These are phyloP conservation scores for Crossocerus cetratus DNA, from an alignment of 2,888 invertebrate species.

Conservation along the genomic window DNA sequence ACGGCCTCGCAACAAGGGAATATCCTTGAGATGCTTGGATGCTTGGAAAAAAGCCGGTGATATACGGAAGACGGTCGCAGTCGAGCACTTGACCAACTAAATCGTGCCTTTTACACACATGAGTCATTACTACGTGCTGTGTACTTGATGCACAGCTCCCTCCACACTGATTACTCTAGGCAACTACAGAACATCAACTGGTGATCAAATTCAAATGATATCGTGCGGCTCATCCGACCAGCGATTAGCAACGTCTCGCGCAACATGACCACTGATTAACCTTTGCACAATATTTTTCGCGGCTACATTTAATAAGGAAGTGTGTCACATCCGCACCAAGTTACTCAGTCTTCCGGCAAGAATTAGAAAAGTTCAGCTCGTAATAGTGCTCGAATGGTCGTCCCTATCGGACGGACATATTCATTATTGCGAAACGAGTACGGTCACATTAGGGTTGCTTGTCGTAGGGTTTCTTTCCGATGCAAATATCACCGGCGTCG, in stretches of 20 bases:
- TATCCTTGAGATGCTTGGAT: conserved; percentile 5
- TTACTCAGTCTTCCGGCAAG: not conserved
- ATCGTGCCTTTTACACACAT: not conserved
- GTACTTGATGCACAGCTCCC: conserved; percentile 19
- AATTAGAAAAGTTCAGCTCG: no score
- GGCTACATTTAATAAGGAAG: conserved; percentile 25
- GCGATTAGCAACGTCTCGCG: not conserved
- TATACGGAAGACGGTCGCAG: not conserved
- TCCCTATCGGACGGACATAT: no score
- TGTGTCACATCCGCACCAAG: conserved; percentile 30
- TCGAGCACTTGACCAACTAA: not conserved
- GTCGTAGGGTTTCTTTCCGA: not conserved
- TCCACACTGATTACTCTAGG: conserved; percentile 27
- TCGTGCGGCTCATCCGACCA: not conserved
- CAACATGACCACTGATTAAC: conserved; percentile 7
- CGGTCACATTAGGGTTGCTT: not conserved
- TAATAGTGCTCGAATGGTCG: no score
- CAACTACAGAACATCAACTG: conserved; percentile 17
- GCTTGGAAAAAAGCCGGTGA: not conserved
- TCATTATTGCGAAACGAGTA: not conserved
- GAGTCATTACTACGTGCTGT: not conserved
- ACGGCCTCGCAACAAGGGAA: not conserved
- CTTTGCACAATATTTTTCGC: conserved; percentile 1
- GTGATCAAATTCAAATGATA: conserved; percentile 12
- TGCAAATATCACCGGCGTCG: not conserved